Conservation (phyloP, 2,888 invertebrate genomes). For the Parasteatoda lunata region DNA sequence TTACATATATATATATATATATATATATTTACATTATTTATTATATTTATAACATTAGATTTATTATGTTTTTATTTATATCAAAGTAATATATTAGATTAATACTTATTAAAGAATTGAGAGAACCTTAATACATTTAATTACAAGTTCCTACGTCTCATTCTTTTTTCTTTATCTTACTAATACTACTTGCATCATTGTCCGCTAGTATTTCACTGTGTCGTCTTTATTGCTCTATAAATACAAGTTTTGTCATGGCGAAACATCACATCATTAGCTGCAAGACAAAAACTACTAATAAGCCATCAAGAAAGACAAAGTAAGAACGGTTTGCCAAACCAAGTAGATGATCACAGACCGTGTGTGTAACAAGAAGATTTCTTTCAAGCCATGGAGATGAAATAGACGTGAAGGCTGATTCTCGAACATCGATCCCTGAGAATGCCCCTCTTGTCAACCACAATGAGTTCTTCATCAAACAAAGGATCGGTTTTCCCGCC, state of each 20-base stretch:
- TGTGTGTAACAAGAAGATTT: not conserved
- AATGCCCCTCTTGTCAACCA: constrained; percentile 49
- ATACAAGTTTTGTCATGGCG: not conserved
- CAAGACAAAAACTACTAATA: constrained; percentile 21
- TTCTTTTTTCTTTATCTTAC: too few relatives aligned
- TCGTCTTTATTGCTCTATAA: not conserved
- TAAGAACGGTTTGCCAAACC: constrained; percentile 18
- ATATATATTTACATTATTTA: too few relatives aligned
- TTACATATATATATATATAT: too few relatives aligned
- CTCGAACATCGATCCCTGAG: constrained; percentile 8
- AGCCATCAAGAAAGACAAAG: constrained; percentile 36
- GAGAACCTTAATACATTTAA: too few relatives aligned
- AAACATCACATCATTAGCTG: constrained; percentile 25
- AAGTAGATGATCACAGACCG: not conserved
- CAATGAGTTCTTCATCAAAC: constrained; percentile 62
- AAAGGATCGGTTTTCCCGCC: constrained; percentile 59
- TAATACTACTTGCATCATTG: too few relatives aligned
- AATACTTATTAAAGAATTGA: too few relatives aligned
- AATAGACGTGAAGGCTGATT: not conserved
- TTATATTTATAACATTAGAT: too few relatives aligned
- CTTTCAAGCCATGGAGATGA: not conserved
- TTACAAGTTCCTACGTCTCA: too few relatives aligned
- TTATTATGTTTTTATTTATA: too few relatives aligned
- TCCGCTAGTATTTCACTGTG: too few relatives aligned
- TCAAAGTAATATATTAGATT: too few relatives aligned